Percentiles rank a stretch among this genome's conserved stretches.
phyloP scores from a whole-genome alignment of 23 tunicate species.

The Styela plicata region DNA sequence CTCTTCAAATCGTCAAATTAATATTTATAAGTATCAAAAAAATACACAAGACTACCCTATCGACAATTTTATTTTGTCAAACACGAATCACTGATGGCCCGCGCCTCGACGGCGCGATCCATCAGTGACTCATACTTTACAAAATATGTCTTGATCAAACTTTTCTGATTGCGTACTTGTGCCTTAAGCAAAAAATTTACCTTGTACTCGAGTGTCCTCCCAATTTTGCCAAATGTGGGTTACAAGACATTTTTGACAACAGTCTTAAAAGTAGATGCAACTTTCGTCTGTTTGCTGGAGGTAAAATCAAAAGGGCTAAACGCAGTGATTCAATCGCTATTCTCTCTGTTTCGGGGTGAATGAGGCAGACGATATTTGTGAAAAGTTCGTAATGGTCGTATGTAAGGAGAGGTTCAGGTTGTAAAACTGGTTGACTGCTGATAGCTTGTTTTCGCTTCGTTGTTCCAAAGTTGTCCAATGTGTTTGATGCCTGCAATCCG shows the following conservation, averaged over 20 bases:
- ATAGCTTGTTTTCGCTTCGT: not conserved
- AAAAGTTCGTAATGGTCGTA: slow-evolving; percentile 56
- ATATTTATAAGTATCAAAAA: too few relatives aligned
- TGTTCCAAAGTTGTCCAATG: slow-evolving; percentile 14
- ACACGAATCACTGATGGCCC: too few relatives aligned
- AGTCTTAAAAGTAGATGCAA: slow-evolving; percentile 44
- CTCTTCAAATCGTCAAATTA: too few relatives aligned
- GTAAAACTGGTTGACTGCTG: slow-evolving; percentile 4
- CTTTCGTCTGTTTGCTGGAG: slow-evolving; percentile 64
- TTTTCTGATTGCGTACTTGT: too few relatives aligned
- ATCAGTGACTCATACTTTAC: too few relatives aligned
- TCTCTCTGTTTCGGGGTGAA: slow-evolving; percentile 34
- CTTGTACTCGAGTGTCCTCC: slow-evolving; percentile 35
- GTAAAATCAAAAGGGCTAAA: slow-evolving; percentile 36
- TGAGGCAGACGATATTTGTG: slow-evolving; percentile 47
- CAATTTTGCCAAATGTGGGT: slow-evolving; percentile 35
- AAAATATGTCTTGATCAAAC: too few relatives aligned
- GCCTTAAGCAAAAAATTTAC: slow-evolving; percentile 4
- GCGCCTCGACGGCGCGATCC: too few relatives aligned
- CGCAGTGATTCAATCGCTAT: slow-evolving; percentile 51
- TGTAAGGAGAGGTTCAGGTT: slow-evolving; percentile 46
- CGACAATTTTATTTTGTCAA: too few relatives aligned
- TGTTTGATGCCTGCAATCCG: slow-evolving; percentile 4
- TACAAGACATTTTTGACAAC: slow-evolving; percentile 53
- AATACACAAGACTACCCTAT: too few relatives aligned